Conservation (phyloP, 2,797 vertebrate genomes). For the Pangasius sanitwongsei region DNA sequence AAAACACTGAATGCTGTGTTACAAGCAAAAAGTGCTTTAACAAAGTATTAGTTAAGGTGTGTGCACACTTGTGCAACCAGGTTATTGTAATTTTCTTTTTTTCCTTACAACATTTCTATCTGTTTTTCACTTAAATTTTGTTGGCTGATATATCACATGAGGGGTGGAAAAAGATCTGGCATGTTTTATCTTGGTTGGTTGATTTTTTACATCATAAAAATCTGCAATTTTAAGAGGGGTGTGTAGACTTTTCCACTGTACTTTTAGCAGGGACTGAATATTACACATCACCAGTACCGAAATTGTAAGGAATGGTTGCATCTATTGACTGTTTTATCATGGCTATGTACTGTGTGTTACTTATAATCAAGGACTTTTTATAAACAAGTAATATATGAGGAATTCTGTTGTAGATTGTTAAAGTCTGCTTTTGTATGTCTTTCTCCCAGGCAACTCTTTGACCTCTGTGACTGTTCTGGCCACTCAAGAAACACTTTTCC, state of each 20-base stretch:
- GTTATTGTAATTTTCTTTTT: neutral
- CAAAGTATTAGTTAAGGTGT: neutral
- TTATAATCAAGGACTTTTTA: neutral
- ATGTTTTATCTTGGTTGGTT: neutral
- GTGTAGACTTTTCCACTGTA: neutral
- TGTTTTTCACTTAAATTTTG: too few relatives aligned
- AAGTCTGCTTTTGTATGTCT: neutral
- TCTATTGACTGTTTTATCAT: neutral
- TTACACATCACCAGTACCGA: neutral
- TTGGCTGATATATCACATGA: neutral
- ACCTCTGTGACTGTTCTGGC: slow-evolving; percentile 84
- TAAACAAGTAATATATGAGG: neutral
- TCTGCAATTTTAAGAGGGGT: neutral
- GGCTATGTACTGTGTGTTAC: neutral
- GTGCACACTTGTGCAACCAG: too few relatives aligned
- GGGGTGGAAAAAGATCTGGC: neutral
- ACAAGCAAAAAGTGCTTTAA: neutral
- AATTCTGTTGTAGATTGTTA: too few relatives aligned
- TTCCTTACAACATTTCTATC: too few relatives aligned
- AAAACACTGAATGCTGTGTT: neutral
- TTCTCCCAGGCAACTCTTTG: slow-evolving; percentile 72
- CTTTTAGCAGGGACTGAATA: neutral
- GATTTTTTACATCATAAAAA: neutral
- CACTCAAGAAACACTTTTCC: slow-evolving; percentile 84
- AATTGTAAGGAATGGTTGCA: neutral